These are phyloP conservation scores for Myotis vivesi DNA, from an alignment of 2,797 vertebrate species.

Conservation along the genomic window DNA sequence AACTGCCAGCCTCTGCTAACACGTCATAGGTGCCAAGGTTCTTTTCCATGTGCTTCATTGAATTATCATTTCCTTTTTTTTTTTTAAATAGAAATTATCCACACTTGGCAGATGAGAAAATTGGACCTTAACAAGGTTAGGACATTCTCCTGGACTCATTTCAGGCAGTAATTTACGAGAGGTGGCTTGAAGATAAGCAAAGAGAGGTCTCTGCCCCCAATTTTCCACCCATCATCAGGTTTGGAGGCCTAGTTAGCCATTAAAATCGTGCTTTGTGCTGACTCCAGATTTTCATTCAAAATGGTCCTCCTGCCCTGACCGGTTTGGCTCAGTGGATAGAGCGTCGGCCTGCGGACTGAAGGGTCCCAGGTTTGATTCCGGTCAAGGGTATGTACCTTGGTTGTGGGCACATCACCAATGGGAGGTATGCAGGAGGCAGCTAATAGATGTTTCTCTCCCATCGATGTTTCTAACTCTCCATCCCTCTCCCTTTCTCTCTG, in stretches of 20 bases:
- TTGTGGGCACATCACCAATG: too few relatives aligned
- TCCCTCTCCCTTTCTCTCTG: too few relatives aligned
- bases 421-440: too few relatives aligned
- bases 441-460: too few relatives aligned
- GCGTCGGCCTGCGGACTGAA: too few relatives aligned
- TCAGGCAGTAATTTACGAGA: background rate
- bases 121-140: background rate
- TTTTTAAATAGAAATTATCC: background rate
- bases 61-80: background rate
- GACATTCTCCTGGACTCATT: background rate
- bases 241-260: background rate
- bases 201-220: background rate
- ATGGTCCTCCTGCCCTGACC: too few relatives aligned
- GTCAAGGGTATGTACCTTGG: too few relatives aligned
- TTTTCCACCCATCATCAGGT: background rate
- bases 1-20: background rate
- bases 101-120: background rate
- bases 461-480: too few relatives aligned
- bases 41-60: background rate
- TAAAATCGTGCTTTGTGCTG: background rate
- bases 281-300: background rate
- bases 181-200: background rate
- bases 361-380: too few relatives aligned
- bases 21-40: background rate
- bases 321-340: too few relatives aligned